Percentiles rank a stretch among this genome's conserved stretches.
Evolutionary conservation across 2,113 vertebrate species (phyloP).

Genomic region (Bufo gargarizans): DNA sequence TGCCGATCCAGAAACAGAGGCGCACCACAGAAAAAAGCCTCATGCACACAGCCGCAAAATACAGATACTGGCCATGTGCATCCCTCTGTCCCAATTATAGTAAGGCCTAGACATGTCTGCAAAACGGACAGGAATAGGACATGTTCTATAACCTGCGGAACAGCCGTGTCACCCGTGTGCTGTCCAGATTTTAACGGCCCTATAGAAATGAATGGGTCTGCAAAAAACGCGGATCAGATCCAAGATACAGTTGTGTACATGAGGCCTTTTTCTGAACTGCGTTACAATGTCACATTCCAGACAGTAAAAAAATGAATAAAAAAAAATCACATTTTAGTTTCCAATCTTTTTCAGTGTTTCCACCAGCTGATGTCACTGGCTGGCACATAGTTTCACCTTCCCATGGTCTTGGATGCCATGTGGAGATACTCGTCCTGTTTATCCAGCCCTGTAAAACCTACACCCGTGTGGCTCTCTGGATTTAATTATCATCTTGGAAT

Average conservation of each 20-base stretch:
- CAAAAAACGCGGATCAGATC: no score
- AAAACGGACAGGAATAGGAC: no score
- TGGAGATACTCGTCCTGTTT: conserved; percentile 6
- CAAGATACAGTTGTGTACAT: no score
- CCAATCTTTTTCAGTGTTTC: conserved; percentile 35
- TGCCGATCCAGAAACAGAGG: neutral
- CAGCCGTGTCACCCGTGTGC: no score
- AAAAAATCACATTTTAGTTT: conserved; percentile 3
- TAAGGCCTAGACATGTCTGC: no score
- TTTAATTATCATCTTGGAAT: conserved; percentile 53
- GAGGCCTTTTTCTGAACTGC: neutral
- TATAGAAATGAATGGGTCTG: no score
- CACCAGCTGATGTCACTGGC: conserved; percentile 24
- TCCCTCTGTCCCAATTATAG: no score
- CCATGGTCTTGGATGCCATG: conserved; percentile 47
- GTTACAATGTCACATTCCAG: conserved; percentile 18
- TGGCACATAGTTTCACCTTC: conserved; percentile 32
- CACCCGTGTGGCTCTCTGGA: conserved; percentile 17
- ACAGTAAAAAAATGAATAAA: no score
- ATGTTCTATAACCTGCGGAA: no score
- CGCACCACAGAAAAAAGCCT: neutral
- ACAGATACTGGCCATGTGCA: no score
- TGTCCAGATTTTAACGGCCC: no score
- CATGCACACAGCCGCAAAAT: no score
- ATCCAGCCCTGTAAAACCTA: neutral